These are phyloP conservation scores for Strigamia transsilvanica DNA, from an alignment of 2,888 invertebrate genomes.

Conservation along the genomic window DNA sequence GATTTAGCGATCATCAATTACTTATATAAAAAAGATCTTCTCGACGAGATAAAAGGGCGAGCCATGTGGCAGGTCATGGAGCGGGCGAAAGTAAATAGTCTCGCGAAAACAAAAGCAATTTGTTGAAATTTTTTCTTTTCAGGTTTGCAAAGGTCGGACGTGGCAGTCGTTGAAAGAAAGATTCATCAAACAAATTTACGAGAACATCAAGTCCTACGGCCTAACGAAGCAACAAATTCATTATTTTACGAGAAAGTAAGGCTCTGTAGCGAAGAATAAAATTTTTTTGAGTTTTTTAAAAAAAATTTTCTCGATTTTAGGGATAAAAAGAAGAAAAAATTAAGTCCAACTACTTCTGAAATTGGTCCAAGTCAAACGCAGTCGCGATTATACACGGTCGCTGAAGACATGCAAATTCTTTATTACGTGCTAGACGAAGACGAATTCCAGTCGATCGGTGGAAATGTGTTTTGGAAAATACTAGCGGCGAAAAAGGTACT, in stretches of 20 bases:
- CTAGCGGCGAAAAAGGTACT: not conserved
- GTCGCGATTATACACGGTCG: not conserved
- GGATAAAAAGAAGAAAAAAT: too few species aligned
- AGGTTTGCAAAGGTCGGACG: not conserved
- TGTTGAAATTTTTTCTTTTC: not conserved
- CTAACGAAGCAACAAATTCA: not conserved
- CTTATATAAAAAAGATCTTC: not conserved
- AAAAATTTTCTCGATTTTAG: too few species aligned
- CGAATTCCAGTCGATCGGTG: not conserved
- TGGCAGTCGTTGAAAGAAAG: slow-evolving; percentile 1
- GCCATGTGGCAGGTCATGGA: not conserved
- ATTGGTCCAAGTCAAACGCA: too few species aligned
- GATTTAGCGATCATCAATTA: not conserved
- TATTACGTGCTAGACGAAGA: not conserved
- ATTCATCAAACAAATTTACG: not conserved
- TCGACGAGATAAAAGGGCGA: not conserved
- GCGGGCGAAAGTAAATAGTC: not conserved
- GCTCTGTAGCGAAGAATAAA: too few species aligned
- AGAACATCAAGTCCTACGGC: not conserved
- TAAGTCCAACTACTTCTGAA: too few species aligned
- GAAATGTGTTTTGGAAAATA: not conserved
- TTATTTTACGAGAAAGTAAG: not conserved
- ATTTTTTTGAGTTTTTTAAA: too few species aligned
- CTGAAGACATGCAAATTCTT: not conserved
- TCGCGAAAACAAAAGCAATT: not conserved